Conservation (phyloP, 2,797 vertebrate species). For the Protonibea diacanthus region DNA sequence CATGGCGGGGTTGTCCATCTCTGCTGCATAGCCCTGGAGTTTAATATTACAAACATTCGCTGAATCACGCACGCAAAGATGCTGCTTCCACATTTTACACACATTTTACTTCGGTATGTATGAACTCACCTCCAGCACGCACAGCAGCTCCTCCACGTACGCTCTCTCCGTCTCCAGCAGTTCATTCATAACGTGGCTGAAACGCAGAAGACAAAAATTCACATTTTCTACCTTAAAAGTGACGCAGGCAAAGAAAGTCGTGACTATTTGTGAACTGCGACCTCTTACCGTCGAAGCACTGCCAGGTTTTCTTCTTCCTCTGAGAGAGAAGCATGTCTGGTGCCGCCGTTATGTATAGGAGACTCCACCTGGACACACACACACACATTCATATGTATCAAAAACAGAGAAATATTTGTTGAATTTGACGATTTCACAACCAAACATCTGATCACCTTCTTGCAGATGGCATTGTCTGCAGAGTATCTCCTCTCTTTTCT, state of each 20-base stretch:
- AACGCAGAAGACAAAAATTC: slow-evolving; percentile 2
- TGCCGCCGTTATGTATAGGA: slow-evolving; percentile 81
- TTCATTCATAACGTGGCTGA: slow-evolving; percentile 97
- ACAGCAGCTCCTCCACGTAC: slow-evolving; percentile 97
- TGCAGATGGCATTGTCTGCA: slow-evolving; percentile 83
- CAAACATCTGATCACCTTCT: slow-evolving; percentile 76
- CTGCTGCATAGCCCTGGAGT: slow-evolving; percentile 92
- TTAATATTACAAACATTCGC: background rate
- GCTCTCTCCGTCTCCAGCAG: slow-evolving; percentile 95
- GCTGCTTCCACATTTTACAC: too few species aligned
- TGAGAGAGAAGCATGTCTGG: slow-evolving; percentile 87
- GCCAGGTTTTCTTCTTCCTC: slow-evolving; percentile 96
- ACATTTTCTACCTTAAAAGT: background rate
- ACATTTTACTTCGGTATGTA: background rate
- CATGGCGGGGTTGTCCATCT: slow-evolving; percentile 96
- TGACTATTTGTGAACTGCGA: background rate
- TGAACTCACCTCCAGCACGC: slow-evolving; percentile 91
- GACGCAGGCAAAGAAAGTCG: background rate
- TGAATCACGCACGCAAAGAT: background rate
- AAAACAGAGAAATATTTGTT: background rate
- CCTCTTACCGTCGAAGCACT: slow-evolving; percentile 91
- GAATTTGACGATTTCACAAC: background rate
- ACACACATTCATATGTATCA: slow-evolving; percentile 15
- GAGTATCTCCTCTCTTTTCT: slow-evolving; percentile 81
- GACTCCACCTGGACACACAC: slow-evolving; percentile 84